Percentiles rank a stretch among this genome's conserved stretches.
Conservation (phyloP, 2,888 invertebrate genomes). For the Julus scandinavius region DNA sequence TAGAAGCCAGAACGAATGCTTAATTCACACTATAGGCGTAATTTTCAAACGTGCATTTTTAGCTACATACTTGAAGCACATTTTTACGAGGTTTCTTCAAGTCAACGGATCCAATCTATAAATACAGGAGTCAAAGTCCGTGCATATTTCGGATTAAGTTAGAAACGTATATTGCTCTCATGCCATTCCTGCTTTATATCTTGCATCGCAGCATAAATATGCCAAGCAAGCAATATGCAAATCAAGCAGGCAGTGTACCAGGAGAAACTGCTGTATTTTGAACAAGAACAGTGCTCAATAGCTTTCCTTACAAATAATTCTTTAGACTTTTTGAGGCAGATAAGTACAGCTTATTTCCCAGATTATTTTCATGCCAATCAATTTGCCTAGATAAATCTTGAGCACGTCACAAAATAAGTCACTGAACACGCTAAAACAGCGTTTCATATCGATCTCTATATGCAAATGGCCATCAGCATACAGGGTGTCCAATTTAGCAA, state of each 20-base stretch:
- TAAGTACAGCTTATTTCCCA: not conserved
- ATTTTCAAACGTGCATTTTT: too few species aligned
- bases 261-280: too few species aligned
- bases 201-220: too few species aligned
- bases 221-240: too few species aligned
- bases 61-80: too few species aligned
- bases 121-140: too few species aligned
- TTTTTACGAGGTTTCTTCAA: not conserved
- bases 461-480: not conserved
- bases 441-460: not conserved
- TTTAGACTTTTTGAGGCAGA: constrained; percentile 21
- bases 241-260: too few species aligned
- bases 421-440: not conserved
- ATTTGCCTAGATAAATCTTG: not conserved
- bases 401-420: constrained; percentile 8
- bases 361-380: constrained; percentile 5
- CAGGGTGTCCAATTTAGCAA: not conserved
- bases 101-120: not conserved
- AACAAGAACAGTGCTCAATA: too few species aligned
- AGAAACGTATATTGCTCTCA: not conserved
- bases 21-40: too few species aligned
- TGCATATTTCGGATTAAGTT: not conserved
- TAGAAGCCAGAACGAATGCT: too few species aligned
- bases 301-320: not conserved
- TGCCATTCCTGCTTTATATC: too few species aligned